Evolutionary conservation across 2,797 vertebrate genomes (phyloP).

Genomic region (Paguma larvata): DNA sequence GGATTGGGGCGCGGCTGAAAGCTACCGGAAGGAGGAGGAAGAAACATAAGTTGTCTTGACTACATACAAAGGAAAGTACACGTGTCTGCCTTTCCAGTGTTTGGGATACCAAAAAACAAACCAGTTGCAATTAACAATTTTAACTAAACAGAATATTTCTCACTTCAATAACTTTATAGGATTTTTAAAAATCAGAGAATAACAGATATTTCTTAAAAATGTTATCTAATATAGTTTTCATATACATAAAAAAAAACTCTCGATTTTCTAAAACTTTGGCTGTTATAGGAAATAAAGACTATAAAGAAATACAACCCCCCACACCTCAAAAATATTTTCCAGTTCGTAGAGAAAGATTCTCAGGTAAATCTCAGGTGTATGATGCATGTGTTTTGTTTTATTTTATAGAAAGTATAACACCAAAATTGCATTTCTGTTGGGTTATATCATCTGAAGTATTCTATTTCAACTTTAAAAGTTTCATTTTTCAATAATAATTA

Average conservation of each 20-base stretch:
- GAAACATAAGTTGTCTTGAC: background rate
- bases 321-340: background rate
- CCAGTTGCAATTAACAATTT: background rate
- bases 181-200: background rate
- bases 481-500: background rate
- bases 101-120: background rate
- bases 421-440: background rate
- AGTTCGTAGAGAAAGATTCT: background rate
- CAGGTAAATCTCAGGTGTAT: background rate
- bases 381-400: background rate
- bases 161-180: background rate
- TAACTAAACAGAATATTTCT: background rate
- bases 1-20: constrained; percentile 96
- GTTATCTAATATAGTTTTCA: background rate
- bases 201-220: background rate
- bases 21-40: constrained; percentile 87
- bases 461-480: background rate
- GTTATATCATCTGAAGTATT: background rate
- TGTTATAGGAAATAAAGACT: background rate
- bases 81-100: background rate
- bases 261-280: background rate
- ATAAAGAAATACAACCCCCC: background rate
- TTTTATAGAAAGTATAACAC: background rate
- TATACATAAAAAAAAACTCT: background rate
- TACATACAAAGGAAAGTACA: background rate